Evolutionary conservation across 2,888 invertebrate genomes (phyloP), one percentile per base, ranked within the genome.

Genomic region (Panzeria rudis): DNA sequence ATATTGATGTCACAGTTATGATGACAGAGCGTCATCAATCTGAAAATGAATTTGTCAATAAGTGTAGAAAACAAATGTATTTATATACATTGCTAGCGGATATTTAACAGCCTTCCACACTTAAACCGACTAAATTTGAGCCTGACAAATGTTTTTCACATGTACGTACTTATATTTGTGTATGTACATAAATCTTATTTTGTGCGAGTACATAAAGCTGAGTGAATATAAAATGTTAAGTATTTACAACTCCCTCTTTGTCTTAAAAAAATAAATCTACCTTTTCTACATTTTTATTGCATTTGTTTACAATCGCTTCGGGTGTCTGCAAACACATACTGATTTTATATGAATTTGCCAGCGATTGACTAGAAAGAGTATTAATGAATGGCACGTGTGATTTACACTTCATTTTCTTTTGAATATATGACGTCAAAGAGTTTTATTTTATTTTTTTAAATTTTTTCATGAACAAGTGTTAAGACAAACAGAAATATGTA

Each of bases 361-460:
- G 20, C 56, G 59, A 44, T 44, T 56, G 59, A 72, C 11, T 64
- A 29, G 29, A 68, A 29, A 23, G 41, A 20, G 62, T 73, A 61
- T 59, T 84, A 71, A 72, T 77, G 80, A 71, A 72, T 77, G 80
- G 77, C 84, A 84, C 84, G 84, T 81, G 80, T 71, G 81, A 54
- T 81, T 76, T 66, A 76, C 76, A 66, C 84, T 80, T 71, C 66
- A 62, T 62, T 61, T 77, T 52, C 15, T 15, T 59, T 76, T 66
- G 52, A 72, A 23, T 56, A 61, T 23, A 77, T 68, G 75, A 62
- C 59, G 32, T 71, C 80, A 80, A 80, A 73, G 73, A 41, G 25
- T 59, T 59, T 29, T 41, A 25, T 54, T 44, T 29, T 25, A 11
- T 56, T 23, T 25, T 25, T 66, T 62, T 17, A 29, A 15, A 61